Conservation (phyloP, 2,113 vertebrate species). For the Rhineura floridana region DNA sequence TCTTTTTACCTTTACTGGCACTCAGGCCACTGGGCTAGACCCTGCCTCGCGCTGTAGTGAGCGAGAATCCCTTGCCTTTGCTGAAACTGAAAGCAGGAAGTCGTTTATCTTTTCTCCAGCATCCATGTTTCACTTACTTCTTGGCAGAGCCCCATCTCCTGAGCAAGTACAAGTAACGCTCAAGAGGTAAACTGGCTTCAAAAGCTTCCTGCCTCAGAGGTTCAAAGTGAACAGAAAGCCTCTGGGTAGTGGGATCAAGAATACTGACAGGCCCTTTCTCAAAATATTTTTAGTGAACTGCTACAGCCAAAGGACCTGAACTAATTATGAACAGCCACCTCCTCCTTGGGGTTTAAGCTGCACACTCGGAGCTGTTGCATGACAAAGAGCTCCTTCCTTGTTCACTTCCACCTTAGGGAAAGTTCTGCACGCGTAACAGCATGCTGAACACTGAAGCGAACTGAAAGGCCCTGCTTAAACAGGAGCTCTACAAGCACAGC, state of each 20-base stretch:
- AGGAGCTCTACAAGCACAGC: neutral
- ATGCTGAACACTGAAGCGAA: neutral
- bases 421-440: neutral
- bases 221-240: neutral
- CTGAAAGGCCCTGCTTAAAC: no score
- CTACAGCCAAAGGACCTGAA: neutral
- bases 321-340: no score
- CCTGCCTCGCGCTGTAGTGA: no score
- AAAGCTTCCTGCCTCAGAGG: neutral
- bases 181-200: neutral
- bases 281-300: neutral
- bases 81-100: neutral
- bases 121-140: neutral
- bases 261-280: neutral
- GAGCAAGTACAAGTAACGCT: neutral
- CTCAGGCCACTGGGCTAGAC: no score
- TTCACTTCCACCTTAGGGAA: neutral
- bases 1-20: neutral
- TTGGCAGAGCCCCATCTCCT: neutral
- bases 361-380: neutral
- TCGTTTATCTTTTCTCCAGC: neutral
- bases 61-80: neutral
- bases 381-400: neutral
- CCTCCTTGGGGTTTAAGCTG: no score
- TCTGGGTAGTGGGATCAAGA: neutral